Evolutionary conservation across 1,140 invertebrate genomes (phyloP).

Genomic region (Drosophila melanica): DNA sequence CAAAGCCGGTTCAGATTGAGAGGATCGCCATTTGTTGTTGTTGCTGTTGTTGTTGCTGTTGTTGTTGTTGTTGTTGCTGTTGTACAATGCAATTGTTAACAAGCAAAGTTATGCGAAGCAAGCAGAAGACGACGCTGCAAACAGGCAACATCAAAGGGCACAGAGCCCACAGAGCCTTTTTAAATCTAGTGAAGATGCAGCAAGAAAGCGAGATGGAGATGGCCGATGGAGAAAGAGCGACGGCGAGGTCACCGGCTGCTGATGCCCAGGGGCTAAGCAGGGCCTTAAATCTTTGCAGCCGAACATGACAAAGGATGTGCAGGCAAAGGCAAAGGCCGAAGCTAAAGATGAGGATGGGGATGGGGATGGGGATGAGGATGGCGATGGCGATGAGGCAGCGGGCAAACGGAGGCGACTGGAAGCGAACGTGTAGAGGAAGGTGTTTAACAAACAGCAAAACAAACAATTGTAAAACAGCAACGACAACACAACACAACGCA

Average conservation of each 20-base stretch:
- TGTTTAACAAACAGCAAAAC: slow-evolving; percentile 83
- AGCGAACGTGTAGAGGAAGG: slow-evolving; percentile 77
- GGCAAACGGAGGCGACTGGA: slow-evolving; percentile 65
- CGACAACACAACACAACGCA: slow-evolving; percentile 34
- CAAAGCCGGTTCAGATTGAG: slow-evolving; percentile 74
- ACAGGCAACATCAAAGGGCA: slow-evolving; percentile 75
- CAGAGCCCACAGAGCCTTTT: slow-evolving; percentile 55
- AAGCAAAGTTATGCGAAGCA: slow-evolving; percentile 80
- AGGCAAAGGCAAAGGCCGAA: slow-evolving; percentile 12
- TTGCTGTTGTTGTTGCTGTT: slow-evolving; percentile 30
- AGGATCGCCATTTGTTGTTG: slow-evolving; percentile 54
- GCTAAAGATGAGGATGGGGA: not conserved
- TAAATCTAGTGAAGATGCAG: slow-evolving; percentile 46
- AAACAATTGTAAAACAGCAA: slow-evolving; percentile 79
- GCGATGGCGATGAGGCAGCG: not conserved
- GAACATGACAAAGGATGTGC: slow-evolving; percentile 83
- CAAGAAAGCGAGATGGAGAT: slow-evolving; percentile 15
- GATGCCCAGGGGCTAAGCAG: slow-evolving; percentile 43
- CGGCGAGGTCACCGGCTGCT: slow-evolving; percentile 35
- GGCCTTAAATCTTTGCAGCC: slow-evolving; percentile 73
- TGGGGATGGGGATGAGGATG: not conserved
- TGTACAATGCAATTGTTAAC: slow-evolving; percentile 81
- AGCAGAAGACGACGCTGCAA: slow-evolving; percentile 51
- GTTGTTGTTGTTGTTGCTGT: slow-evolving; percentile 48
- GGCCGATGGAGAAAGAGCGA: slow-evolving; percentile 24